A percentile compares a stretch with the other conserved stretches of the same genome.
phyloP scores from a whole-genome alignment of 2,113 vertebrate species.

The Apteryx owenii region DNA sequence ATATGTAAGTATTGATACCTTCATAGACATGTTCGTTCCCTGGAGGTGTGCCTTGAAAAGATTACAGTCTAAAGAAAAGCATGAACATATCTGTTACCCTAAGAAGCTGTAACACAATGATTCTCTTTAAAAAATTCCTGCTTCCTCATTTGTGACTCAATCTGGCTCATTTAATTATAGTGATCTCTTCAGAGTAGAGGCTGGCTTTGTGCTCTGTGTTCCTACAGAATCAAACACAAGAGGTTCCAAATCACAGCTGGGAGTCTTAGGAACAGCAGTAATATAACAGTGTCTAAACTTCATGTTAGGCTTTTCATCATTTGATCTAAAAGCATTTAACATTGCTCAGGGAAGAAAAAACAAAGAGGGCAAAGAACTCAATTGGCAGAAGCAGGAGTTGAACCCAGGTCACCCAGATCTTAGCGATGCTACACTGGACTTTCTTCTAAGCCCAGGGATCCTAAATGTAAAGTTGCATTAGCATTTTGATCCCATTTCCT shows the following conservation, averaged over 20 bases:
- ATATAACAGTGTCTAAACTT: not conserved
- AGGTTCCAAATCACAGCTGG: not conserved
- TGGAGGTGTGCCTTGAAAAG: fast-evolving
- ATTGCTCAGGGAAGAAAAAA: not conserved
- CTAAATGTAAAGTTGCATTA: not conserved
- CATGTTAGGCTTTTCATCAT: not conserved
- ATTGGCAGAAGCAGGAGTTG: not conserved
- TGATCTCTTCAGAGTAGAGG: not conserved
- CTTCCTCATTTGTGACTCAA: not conserved
- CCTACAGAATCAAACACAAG: not conserved
- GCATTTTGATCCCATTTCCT: not conserved
- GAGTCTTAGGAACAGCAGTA: not conserved
- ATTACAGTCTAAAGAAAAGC: not conserved
- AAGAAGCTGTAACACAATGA: not conserved
- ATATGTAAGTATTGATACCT: not conserved
- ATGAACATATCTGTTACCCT: not conserved
- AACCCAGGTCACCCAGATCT: not conserved
- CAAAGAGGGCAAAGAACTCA: not conserved
- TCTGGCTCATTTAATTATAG: not conserved
- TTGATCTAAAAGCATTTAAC: not conserved
- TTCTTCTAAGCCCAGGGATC: not conserved
- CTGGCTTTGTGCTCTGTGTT: not conserved
- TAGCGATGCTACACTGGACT: not conserved
- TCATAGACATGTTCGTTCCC: not conserved
- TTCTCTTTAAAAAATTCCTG: not conserved